Evolutionary conservation across 1,140 invertebrate genomes (phyloP), one percentile per base, ranked within the genome.

Genomic region (Trichogramma pretiosum): DNA sequence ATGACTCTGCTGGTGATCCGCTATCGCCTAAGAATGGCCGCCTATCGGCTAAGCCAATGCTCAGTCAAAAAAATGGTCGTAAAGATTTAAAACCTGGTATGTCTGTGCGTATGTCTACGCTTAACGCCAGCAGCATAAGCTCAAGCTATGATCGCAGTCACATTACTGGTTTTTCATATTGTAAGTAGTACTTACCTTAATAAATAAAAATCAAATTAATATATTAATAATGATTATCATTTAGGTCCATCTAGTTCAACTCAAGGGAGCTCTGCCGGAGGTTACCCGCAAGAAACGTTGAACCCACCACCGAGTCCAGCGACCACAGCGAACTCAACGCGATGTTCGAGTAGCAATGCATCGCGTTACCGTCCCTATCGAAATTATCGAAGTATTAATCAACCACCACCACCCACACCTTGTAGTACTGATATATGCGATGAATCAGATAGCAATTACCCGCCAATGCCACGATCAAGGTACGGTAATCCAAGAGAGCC

Each of bases 341-440:
- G 56, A 44, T 70, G 66, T n/a, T 65, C 69, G 3, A 75, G 72
- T 46, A 80, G 77, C 23, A 80, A 81, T 16, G 70, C 72, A 2
- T 75, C 76, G 11, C 62, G 74, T 18, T 75, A 76, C 42, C 77
- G 81, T 33, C 81, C 83, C 1, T 87, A 88, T 64, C 74, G 84
- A 18, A 81, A 84, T 60, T 88, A 90, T 64, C 79, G 84, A 52
- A 79, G 78, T 16, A 81, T 82, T 22, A 87, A 90, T 72, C 81
- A 86, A 55, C 89, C 89, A 2, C 92, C 92, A 14, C 91, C 90
- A 2, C 91, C 91, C 3, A 95, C 92, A 7, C 92, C 93, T 0
- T 94, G 90, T 64, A 90, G 88, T 54, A 95, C 93, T 3, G 92
- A 95, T 64, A 86, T 93, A 10, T 92, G 87, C 64, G 88, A 93